Evolutionary conservation across 2,113 vertebrate species (phyloP), one percentile per base, ranked within the genome.

Genomic region (Delphinapterus leucas): DNA sequence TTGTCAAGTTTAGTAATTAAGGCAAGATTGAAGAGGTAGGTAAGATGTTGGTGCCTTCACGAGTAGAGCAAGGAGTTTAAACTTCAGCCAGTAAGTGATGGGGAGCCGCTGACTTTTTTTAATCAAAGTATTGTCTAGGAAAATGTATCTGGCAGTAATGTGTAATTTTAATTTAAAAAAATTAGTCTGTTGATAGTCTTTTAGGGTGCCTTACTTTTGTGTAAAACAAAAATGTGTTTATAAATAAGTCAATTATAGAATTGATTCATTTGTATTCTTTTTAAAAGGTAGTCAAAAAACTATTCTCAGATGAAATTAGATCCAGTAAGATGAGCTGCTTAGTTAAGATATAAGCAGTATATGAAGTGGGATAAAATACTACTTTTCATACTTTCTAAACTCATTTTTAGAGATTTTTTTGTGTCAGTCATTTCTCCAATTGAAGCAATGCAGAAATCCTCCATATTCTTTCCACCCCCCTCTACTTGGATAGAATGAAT

Each of bases 1-100:
- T 90, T 97, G 90, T 98, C 93, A 83, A 74, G 88, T 92, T 90
- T 25, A 90, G 49, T 92, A 93, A 93, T 97, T 86, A 96, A 93
- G 65, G 58, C 77, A 58, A 63, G 13, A 33, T 41, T 91, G 90
- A 95, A 93, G 83, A 90, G 65, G 36, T 36, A 33, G 33, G 36
- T 90, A 55, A 65, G 67, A 83, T n/a, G 87, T 63, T 67, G 44
- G 80, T 10, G 3, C 18, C 88, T 88, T 90, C 14, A 65, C 63
- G 11, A 8, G 74, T 55, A 53, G 68, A 79, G 9, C 67, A 55
- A 44, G 36, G 58, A 83, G 55, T 96, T 93, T 90, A 68, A 93
- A 81, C n/a, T 90, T 90, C 36, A 73, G 67, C 67, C 47, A 25
- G 4, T 47, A 86, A 87, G 63, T 89, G 36, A 20, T 47, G 10